Conservation (phyloP, 2,797 vertebrate species). For the Anas flavirostris region DNA sequence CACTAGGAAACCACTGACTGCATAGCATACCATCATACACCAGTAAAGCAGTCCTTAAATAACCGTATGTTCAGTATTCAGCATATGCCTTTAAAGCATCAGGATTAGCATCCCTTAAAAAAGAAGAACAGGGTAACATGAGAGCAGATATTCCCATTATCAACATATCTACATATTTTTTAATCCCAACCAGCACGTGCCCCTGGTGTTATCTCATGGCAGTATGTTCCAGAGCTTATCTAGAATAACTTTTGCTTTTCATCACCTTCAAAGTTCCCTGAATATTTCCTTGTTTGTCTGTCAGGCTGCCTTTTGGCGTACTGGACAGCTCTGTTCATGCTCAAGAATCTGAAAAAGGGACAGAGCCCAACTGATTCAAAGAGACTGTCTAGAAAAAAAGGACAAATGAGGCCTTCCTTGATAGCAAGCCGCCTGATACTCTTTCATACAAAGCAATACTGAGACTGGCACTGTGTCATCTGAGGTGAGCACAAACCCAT, state of each 20-base stretch:
- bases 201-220: conserved; percentile 34
- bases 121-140: conserved; percentile 43
- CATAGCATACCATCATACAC: not conserved
- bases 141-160: conserved; percentile 57
- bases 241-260: conserved; percentile 53
- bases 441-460: not conserved
- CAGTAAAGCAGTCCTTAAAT: conserved; percentile 35
- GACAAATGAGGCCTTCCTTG: not conserved
- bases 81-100: conserved; percentile 20
- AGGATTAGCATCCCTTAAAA: conserved; percentile 38
- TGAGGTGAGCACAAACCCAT: not conserved
- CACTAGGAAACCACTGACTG: not conserved
- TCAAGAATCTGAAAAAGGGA: not conserved
- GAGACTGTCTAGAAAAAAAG: not conserved
- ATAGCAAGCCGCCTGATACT: not conserved
- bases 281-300: conserved; percentile 29
- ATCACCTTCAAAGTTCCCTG: conserved; percentile 38
- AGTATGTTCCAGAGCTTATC: conserved; percentile 47
- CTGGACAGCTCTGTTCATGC: conserved; percentile 9
- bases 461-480: not conserved
- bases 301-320: not conserved
- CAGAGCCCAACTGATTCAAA: not conserved
- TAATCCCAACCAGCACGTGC: conserved; percentile 38
- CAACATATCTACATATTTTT: conserved; percentile 49
- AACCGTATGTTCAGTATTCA: conserved; percentile 9